A percentile compares a stretch with the other conserved stretches of the same genome.
Evolutionary conservation across 2,888 invertebrate species (phyloP).

Genomic region (Dasysyrphus albostriatus): DNA sequence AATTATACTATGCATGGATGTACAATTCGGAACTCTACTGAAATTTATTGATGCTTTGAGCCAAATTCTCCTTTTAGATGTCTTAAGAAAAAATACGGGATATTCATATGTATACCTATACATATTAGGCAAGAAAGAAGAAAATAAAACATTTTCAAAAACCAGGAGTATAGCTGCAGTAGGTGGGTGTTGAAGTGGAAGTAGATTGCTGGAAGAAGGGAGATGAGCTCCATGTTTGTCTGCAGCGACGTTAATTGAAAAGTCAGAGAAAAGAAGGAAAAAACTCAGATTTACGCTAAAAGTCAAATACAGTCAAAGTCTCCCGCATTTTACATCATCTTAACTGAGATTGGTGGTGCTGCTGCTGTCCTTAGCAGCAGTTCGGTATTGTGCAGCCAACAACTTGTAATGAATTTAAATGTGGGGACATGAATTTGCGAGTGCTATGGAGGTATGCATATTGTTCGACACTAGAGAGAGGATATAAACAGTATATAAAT

Average conservation of each 20-base stretch:
- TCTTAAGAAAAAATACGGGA: not conserved
- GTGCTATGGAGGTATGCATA: not conserved
- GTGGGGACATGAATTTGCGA: constrained; percentile 44
- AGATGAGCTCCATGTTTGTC: constrained; percentile 41
- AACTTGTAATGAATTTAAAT: constrained; percentile 64
- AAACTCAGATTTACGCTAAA: constrained; percentile 55
- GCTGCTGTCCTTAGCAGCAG: constrained; percentile 64
- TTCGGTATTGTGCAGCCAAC: constrained; percentile 58
- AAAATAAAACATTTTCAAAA: constrained; percentile 1
- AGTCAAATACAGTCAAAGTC: constrained; percentile 61
- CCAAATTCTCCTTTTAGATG: constrained; percentile 17
- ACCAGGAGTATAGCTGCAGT: constrained; percentile 1
- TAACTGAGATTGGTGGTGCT: constrained; percentile 52
- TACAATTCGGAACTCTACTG: constrained; percentile 48
- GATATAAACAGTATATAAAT: constrained; percentile 16
- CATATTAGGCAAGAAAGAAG: constrained; percentile 13
- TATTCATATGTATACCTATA: not conserved
- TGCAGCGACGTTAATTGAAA: constrained; percentile 67
- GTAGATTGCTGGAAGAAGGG: constrained; percentile 54
- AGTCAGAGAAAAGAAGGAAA: constrained; percentile 55
- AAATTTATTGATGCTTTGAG: constrained; percentile 33
- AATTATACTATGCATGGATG: constrained; percentile 38
- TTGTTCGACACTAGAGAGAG: constrained; percentile 8
- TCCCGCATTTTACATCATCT: constrained; percentile 65
- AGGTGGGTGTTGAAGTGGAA: constrained; percentile 63